These are phyloP conservation scores for Drosophila takahashii DNA, from an alignment of 1,140 invertebrate species.

Conservation along the genomic window DNA sequence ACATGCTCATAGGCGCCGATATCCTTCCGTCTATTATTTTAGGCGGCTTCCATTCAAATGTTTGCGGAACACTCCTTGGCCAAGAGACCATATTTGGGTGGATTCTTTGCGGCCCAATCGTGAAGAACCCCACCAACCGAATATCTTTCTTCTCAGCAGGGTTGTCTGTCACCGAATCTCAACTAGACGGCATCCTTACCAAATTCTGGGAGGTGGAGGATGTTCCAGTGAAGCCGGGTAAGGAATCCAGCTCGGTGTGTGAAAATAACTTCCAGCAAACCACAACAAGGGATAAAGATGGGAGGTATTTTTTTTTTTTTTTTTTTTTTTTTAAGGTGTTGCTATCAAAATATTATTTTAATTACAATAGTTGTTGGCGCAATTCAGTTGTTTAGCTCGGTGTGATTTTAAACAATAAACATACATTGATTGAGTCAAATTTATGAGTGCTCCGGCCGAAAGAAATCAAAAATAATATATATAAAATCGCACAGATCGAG, in stretches of 20 bases:
- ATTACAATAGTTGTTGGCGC: constrained; percentile 66
- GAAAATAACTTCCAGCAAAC: background rate
- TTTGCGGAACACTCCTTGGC: too few species aligned
- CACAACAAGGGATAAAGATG: too few species aligned
- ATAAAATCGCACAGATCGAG: constrained; percentile 41
- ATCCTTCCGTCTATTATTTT: too few species aligned
- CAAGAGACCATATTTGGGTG: too few species aligned
- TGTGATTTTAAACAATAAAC: constrained; percentile 40
- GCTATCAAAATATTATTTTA: constrained; percentile 73
- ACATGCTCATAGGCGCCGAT: too few species aligned
- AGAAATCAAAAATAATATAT: constrained; percentile 57
- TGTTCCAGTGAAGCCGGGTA: background rate
- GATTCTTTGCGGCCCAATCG: too few species aligned
- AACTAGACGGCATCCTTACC: background rate
- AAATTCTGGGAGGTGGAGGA: too few species aligned
- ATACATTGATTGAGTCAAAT: constrained; percentile 40
- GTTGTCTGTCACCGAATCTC: background rate
- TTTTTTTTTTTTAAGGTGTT: constrained; percentile 49
- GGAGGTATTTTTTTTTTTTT: too few species aligned
- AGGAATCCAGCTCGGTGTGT: background rate
- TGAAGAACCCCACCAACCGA: background rate
- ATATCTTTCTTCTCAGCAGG: too few species aligned
- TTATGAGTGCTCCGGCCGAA: constrained; percentile 40
- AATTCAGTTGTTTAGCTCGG: constrained; percentile 52
- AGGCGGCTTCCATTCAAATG: too few species aligned